Evolutionary conservation across 1,140 invertebrate species (phyloP).

Genomic region (Drosophila sproati): DNA sequence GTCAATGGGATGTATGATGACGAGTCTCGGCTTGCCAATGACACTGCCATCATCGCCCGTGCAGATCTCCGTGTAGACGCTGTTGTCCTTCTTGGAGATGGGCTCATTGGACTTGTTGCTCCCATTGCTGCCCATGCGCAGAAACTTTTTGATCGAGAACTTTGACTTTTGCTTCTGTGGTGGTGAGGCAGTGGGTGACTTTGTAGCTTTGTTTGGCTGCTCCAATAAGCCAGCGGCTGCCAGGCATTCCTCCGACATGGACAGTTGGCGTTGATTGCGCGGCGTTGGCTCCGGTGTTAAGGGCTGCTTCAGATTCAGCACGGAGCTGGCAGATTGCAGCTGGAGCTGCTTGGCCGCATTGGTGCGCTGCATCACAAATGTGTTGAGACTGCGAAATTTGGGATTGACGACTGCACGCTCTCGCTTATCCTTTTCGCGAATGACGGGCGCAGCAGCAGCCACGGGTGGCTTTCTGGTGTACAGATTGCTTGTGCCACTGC

Average conservation of each 20-base stretch:
- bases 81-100: conserved; percentile 70
- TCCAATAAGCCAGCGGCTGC: conserved; percentile 77
- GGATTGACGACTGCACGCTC: conserved; percentile 89
- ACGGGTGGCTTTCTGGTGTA: conserved; percentile 86
- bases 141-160: conserved; percentile 93
- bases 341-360: conserved; percentile 79
- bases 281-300: conserved; percentile 87
- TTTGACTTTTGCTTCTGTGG: conserved; percentile 88
- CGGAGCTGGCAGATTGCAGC: conserved; percentile 70
- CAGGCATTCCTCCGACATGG: conserved; percentile 90
- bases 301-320: conserved; percentile 74
- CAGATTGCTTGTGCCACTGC: conserved; percentile 46
- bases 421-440: conserved; percentile 90
- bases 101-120: conserved; percentile 73
- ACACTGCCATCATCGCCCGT: conserved; percentile 68
- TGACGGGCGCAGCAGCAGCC: conserved; percentile 88
- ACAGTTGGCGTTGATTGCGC: conserved; percentile 86
- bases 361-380: conserved; percentile 76
- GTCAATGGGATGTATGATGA: conserved; percentile 95
- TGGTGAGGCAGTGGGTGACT: conserved; percentile 84
- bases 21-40: conserved; percentile 88
- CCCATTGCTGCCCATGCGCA: conserved; percentile 89
- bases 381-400: conserved; percentile 86
- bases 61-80: conserved; percentile 79
- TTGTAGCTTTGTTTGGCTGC: conserved; percentile 43